phyloP scores from a whole-genome alignment of 2,888 invertebrate genomes.

The Rhingia rostrata region DNA sequence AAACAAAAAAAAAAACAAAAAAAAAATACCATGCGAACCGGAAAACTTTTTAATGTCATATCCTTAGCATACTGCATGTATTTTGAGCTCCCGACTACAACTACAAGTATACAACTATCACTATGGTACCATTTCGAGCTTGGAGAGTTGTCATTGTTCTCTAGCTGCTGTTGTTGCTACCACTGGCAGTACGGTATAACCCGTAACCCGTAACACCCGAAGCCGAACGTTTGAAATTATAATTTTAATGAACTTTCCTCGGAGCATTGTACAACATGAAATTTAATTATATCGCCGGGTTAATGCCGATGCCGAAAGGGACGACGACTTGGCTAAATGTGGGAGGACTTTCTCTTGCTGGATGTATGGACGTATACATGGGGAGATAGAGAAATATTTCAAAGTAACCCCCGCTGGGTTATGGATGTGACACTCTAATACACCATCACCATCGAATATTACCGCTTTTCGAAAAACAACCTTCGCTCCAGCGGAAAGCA shows the following conservation, averaged over 20 bases:
- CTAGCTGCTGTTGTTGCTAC: conserved; percentile 19
- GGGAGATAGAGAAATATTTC: conserved; percentile 13
- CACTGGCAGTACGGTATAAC: not conserved
- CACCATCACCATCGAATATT: conserved; percentile 69
- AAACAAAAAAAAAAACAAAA: conserved; percentile 6
- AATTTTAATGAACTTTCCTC: conserved; percentile 75
- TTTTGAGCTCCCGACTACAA: conserved; percentile 39
- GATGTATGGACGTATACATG: not conserved
- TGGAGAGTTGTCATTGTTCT: conserved; percentile 65
- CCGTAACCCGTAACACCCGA: conserved; percentile 56
- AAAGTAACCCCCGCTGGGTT: conserved; percentile 59
- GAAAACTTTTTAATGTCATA: conserved; percentile 73
- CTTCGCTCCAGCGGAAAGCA: conserved; percentile 54
- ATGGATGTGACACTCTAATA: conserved; percentile 71
- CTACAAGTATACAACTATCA: conserved; percentile 11
- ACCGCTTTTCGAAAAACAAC: conserved; percentile 59
- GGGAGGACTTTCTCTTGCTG: conserved; percentile 28
- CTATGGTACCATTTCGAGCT: conserved; percentile 49
- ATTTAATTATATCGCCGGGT: conserved; percentile 74
- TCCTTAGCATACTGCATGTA: conserved; percentile 71
- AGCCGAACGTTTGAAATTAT: conserved; percentile 74
- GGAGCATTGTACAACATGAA: conserved; percentile 74
- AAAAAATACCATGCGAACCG: conserved; percentile 65
- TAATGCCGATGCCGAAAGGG: conserved; percentile 71
- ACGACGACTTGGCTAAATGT: conserved; percentile 55